Evolutionary conservation across 1,140 invertebrate species (phyloP).

Genomic region (Nebria ingens): DNA sequence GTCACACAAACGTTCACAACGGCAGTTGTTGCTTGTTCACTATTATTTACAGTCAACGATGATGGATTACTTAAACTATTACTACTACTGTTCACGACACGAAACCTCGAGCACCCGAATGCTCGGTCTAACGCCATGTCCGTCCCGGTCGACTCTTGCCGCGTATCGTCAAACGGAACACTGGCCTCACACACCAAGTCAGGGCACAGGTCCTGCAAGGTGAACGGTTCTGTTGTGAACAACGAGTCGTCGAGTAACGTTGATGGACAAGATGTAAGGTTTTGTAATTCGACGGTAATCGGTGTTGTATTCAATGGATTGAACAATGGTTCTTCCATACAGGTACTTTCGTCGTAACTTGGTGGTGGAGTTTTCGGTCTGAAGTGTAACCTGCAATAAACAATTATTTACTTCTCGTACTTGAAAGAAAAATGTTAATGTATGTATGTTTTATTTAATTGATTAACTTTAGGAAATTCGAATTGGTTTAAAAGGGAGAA

Average conservation of each 20-base stretch:
- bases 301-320: conserved; percentile 42
- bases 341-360: conserved; percentile 26
- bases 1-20: conserved; percentile 3
- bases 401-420: no score
- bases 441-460: no score
- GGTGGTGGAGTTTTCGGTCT: conserved; percentile 59
- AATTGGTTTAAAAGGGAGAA: no score
- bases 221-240: conserved; percentile 40
- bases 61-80: neutral
- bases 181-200: conserved; percentile 17
- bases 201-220: conserved; percentile 34
- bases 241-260: conserved; percentile 31
- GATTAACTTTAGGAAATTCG: no score
- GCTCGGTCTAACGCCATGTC: conserved; percentile 16
- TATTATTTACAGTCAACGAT: neutral
- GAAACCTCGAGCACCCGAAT: conserved; percentile 31
- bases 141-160: conserved; percentile 18
- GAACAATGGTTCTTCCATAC: conserved; percentile 21
- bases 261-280: conserved; percentile 24
- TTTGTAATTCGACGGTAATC: conserved; percentile 43
- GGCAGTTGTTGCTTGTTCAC: neutral
- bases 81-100: conserved; percentile 21
- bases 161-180: conserved; percentile 25
- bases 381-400: conserved; percentile 56
- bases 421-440: no score